Base-by-base conservation (phyloP, 2,888 invertebrate species). In the Macroteleia sp. region DNA sequence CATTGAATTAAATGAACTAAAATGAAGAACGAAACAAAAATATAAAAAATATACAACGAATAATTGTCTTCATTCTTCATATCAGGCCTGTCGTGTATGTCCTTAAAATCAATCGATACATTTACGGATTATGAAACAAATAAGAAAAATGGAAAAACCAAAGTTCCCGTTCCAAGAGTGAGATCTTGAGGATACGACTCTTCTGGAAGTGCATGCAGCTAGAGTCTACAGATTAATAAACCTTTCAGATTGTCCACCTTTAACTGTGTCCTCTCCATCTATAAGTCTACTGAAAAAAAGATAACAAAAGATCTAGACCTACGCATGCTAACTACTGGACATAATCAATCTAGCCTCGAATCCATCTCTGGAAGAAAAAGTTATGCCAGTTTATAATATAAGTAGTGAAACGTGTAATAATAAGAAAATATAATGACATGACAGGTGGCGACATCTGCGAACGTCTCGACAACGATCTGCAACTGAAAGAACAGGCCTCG, bases 1-100 rank as follows among this genome's bases (percentile, higher is more conserved):
- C 67, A 67, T 61, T 62, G 52, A 61, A 46, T 74, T 22, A 28
- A 79, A 73, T 61, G 69, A 81, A 81, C 70, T 77, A 42, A 71
- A 62, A 62, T 19, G 28, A 46, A 42, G 3, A 41, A 34, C 28
- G 12, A 50, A 57, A 81, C 78, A 77, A 52, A 61, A 46, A 3
- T 41, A 32, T 44, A 57, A 12, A 14, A 69, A 48, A 69, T 9
- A 39, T 73, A 61, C 34, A 79, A 78, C 70, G 67, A 85, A 80
- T 79, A 50, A 48, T 48, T 8, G 1, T 20, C 19, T 19, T 1
- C 66, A 10, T 34, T 9, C 19, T 3, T 25, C 28, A 19, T 39
- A 32, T 17, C 28, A 16, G 32, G n/a, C 28, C 3, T 10, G n/a
- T 54, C 54, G 56, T 56, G 10, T 10, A 36, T 46, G 22, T 30